Percentiles rank a stretch among this genome's conserved stretches.
phyloP scores from a whole-genome alignment of 2,113 vertebrate species.

The Pimephales promelas region DNA sequence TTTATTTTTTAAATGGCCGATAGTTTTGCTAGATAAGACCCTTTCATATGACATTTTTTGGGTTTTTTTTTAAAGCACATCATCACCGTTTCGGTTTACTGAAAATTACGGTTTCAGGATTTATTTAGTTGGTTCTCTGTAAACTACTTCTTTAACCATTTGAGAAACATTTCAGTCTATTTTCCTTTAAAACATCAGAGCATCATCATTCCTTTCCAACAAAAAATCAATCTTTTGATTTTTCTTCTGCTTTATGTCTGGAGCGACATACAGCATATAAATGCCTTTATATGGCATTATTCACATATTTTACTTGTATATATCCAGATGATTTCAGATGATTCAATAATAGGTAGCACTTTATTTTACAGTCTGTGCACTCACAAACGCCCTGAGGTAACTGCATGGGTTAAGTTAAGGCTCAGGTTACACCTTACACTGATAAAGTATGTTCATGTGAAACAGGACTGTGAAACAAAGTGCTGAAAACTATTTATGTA shows the following conservation, averaged over 20 bases:
- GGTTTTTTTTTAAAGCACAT: neutral
- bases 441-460: no score
- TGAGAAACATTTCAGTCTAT: neutral
- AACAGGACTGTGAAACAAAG: no score
- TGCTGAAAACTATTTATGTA: neutral
- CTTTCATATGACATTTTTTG: neutral
- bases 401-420: no score
- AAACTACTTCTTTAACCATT: neutral
- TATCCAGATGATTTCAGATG: neutral
- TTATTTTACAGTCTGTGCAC: no score
- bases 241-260: no score
- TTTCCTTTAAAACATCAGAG: neutral
- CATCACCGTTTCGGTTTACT: neutral
- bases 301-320: neutral
- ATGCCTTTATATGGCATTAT: neutral
- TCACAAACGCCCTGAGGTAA: no score
- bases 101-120: neutral
- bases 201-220: neutral
- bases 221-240: no score
- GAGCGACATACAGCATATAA: neutral
- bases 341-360: neutral
- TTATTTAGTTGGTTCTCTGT: neutral
- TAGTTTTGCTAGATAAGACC: no score
- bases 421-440: no score
- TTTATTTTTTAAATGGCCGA: no score